Evolutionary conservation across 2,113 vertebrate genomes (phyloP), one percentile per base, ranked within the genome.

Genomic region (Phoxinus phoxinus): DNA sequence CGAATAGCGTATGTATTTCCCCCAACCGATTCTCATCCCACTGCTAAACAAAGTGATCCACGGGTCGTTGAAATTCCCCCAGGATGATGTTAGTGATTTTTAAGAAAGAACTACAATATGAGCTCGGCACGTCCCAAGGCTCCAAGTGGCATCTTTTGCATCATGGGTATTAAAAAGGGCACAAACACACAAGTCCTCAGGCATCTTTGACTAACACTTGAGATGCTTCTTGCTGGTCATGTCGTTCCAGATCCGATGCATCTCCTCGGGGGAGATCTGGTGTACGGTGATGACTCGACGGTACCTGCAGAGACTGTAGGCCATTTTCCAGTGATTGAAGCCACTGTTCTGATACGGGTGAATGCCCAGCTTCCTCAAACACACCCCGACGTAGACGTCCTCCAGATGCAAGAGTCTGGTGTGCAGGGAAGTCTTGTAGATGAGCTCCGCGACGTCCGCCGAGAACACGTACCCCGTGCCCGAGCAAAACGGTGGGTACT

Each of bases 301-400:
- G 90, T 98, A 99, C 87, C 98, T 92, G 90, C 98, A 99, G 92
- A 99, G 96, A 89, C 97, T 99, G 88, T 99, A 99, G 72, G 98
- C 97, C 97, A 99, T 98, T 94, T 99, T 99, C 98, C 98, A 99
- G 94, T 99, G 98, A 94, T 99, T 99, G 90, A 99, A 99, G 89
- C 97, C 98, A 93, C 97, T 99, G 96, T 99, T 99, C 94, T 99
- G 98, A 93, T 97, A 99, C 72, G 98, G 98, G 90, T 99, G 98
- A 86, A 99, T 98, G 84, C 97, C 97, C 87, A 99, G 92, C 91
- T 99, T 99, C 59, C 97, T 95, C 90, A 99, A 95, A 93, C 98
- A 99, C 88, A 99, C 92, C 87, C 98, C 98, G 81, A 99, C 98
- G 0, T 99, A 99, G 13, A 99, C 98, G 0, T 99, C 98, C 93